A percentile compares a stretch with the other conserved stretches of the same genome.
Conservation (phyloP, 1,140 invertebrate genomes). For the Neodiprion pinetum region DNA sequence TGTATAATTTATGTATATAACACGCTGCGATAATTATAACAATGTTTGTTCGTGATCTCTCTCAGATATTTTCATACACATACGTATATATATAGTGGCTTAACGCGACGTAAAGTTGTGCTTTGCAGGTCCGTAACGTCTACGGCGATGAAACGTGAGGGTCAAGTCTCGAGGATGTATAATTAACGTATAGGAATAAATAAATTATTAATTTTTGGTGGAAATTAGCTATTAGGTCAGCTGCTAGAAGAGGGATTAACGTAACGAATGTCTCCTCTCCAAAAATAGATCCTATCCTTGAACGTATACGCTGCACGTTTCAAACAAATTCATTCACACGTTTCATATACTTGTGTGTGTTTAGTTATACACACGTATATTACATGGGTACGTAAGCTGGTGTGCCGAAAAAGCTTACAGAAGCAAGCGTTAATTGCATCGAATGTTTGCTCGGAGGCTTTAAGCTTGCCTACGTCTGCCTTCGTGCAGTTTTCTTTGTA, state of each 20-base stretch:
- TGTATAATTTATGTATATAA: no score
- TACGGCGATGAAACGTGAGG: no score
- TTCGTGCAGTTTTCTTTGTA: background rate
- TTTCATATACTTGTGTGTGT: background rate
- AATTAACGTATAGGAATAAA: no score
- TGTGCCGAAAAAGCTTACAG: background rate
- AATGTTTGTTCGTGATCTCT: no score
- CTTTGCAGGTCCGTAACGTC: no score
- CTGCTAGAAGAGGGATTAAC: background rate
- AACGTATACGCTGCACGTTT: background rate
- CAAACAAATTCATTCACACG: background rate
- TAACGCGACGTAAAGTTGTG: no score
- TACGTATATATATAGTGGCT: no score
- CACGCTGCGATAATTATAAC: no score
- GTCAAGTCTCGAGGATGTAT: no score
- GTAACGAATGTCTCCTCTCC: background rate
- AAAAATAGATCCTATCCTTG: background rate
- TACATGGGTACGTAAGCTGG: background rate
- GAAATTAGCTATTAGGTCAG: background rate
- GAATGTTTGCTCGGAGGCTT: background rate
- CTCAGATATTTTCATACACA: no score
- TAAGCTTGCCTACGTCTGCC: background rate
- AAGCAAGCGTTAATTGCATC: background rate
- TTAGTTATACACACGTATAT: background rate
- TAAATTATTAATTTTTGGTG: background rate